Evolutionary conservation across 1,140 invertebrate genomes (phyloP).

Genomic region (Meloidogyne exigua): DNA sequence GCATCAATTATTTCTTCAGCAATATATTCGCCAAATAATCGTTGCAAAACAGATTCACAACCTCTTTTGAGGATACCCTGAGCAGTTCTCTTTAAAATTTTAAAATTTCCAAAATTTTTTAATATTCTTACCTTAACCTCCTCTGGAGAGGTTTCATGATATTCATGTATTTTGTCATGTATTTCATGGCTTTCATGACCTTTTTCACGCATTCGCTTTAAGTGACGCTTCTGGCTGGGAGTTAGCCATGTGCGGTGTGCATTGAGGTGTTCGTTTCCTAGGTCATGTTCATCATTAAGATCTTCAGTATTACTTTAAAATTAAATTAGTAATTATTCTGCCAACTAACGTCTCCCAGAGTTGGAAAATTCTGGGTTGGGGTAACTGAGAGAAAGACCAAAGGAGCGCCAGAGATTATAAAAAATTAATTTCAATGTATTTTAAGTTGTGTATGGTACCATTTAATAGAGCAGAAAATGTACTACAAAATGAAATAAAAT

Average conservation of each 20-base stretch:
- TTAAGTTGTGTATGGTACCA: no score
- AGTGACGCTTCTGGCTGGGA: neutral
- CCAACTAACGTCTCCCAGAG: no score
- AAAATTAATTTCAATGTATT: no score
- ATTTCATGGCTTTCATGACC: conserved; percentile 24
- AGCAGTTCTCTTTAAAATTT: neutral
- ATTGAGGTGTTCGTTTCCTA: neutral
- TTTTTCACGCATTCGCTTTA: conserved; percentile 13
- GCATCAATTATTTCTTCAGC: conserved; percentile 39
- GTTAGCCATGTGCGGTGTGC: neutral
- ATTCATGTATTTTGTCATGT: conserved; percentile 24
- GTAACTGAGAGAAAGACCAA: no score
- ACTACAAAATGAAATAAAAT: no score
- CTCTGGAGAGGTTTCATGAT: conserved; percentile 22
- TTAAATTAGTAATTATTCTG: no score
- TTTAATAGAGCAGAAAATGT: no score
- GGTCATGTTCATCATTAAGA: neutral
- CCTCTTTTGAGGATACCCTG: conserved; percentile 11
- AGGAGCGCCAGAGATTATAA: no score
- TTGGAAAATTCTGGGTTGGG: no score
- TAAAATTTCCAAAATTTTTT: no score
- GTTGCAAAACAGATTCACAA: conserved; percentile 24
- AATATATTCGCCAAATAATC: conserved; percentile 39
- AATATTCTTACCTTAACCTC: conserved; percentile 7
- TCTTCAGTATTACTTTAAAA: neutral